Conservation (phyloP, 2,888 invertebrate genomes). For the Conchocele bisecta region DNA sequence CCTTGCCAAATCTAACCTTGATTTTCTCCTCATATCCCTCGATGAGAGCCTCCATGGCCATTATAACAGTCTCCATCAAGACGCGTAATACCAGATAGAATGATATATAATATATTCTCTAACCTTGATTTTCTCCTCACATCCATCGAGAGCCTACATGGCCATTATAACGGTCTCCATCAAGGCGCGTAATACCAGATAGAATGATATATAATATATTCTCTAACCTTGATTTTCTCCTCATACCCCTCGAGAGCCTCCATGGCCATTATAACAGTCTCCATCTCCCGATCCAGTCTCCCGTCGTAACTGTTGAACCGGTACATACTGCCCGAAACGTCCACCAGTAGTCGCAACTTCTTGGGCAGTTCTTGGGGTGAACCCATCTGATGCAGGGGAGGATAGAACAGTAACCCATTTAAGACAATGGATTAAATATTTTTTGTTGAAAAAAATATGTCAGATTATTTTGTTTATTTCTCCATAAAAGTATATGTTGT, state of each 20-base stretch:
- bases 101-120: neutral
- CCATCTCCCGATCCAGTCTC: slow-evolving; percentile 94
- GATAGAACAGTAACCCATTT: neutral
- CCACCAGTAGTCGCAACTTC: slow-evolving; percentile 91
- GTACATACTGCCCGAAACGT: slow-evolving; percentile 99
- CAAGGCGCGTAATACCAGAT: no score
- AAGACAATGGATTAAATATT: neutral
- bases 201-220: neutral
- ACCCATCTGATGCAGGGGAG: slow-evolving; percentile 87
- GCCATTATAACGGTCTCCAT: slow-evolving; percentile 91
- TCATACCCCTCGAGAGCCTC: slow-evolving; percentile 95
- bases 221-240: slow-evolving; percentile 87
- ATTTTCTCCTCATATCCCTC: slow-evolving; percentile 94
- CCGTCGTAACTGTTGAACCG: slow-evolving; percentile 98
- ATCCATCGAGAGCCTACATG: slow-evolving; percentile 92
- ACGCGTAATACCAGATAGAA: neutral
- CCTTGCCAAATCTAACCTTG: no score
- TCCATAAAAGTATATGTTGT: no score
- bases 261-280: slow-evolving; percentile 88
- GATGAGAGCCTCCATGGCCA: slow-evolving; percentile 91
- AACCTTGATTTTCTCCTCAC: slow-evolving; percentile 90
- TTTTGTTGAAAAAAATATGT: no score
- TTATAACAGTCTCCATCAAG: slow-evolving; percentile 91
- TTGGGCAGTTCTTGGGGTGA: slow-evolving; percentile 94
- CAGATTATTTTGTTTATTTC: no score